Conservation (phyloP, 2,888 invertebrate species). For the Nemotelus nigrinus region DNA sequence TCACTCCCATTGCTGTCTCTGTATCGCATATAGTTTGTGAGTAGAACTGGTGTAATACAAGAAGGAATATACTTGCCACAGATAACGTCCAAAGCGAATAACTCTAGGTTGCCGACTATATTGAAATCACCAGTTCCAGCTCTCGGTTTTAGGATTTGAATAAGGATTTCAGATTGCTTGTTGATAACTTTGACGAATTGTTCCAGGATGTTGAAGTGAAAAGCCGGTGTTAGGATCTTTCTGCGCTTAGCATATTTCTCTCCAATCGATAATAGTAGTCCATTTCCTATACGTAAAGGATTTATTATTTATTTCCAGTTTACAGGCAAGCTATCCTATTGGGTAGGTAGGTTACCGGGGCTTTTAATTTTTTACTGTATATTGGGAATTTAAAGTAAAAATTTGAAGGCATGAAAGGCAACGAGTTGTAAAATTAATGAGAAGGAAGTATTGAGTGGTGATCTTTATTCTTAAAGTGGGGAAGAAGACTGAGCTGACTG, state of each 20-base stretch:
- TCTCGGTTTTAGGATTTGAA: conserved; percentile 52
- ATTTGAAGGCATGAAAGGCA: too few relatives aligned
- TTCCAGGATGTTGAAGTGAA: conserved; percentile 63
- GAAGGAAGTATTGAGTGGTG: too few relatives aligned
- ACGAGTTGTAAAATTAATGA: too few relatives aligned
- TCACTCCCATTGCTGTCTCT: conserved; percentile 42
- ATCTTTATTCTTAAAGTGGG: too few relatives aligned
- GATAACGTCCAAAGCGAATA: conserved; percentile 63
- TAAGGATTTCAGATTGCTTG: conserved; percentile 64
- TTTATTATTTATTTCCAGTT: not conserved
- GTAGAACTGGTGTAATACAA: not conserved
- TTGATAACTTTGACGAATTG: conserved; percentile 61
- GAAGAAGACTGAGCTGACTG: too few relatives aligned
- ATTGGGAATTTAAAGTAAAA: not conserved
- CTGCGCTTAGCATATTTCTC: conserved; percentile 63
- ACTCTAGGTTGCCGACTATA: conserved; percentile 62
- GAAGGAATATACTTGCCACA: conserved; percentile 57
- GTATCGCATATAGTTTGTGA: not conserved
- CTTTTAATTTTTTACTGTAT: too few relatives aligned
- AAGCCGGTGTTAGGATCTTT: conserved; percentile 64
- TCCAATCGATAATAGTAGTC: conserved; percentile 54
- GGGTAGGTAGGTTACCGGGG: too few relatives aligned
- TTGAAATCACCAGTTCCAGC: conserved; percentile 56
- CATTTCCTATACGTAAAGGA: conserved; percentile 15
- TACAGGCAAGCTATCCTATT: too few relatives aligned